Conservation (phyloP, 2,797 vertebrate species). For the Loriculus beryllinus region DNA sequence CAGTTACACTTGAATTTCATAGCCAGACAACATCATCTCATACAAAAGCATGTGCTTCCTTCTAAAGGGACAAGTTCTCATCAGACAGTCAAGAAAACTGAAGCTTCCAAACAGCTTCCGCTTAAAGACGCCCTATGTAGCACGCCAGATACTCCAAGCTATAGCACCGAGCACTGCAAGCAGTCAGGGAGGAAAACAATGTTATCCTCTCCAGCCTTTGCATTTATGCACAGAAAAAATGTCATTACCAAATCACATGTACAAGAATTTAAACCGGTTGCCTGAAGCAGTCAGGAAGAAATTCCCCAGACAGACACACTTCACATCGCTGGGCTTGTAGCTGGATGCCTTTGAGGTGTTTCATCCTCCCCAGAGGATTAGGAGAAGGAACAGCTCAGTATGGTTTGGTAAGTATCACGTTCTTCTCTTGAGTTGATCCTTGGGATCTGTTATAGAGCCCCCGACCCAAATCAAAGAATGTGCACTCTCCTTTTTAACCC, state of each 20-base stretch:
- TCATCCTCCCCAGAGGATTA: background rate
- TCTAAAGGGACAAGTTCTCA: background rate
- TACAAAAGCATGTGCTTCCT: background rate
- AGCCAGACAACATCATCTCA: background rate
- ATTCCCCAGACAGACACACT: slow-evolving; percentile 28
- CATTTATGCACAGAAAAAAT: background rate
- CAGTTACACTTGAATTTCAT: background rate
- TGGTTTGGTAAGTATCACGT: background rate
- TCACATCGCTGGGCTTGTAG: background rate
- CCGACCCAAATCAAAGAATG: background rate
- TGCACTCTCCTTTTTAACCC: background rate
- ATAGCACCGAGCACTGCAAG: background rate
- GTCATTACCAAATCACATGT: background rate
- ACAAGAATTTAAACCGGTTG: slow-evolving; percentile 20
- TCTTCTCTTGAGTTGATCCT: background rate
- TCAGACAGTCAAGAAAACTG: background rate
- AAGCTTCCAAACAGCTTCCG: background rate
- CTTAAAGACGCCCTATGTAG: background rate
- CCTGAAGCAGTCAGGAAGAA: slow-evolving; percentile 22
- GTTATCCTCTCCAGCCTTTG: background rate
- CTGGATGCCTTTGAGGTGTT: slow-evolving; percentile 25
- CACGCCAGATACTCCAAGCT: background rate
- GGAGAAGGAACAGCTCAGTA: background rate
- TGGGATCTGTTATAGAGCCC: background rate
- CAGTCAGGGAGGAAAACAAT: background rate